Percentiles rank a stretch among this genome's conserved stretches.
These are phyloP conservation scores for Acropora yongei DNA, from an alignment of 64 coral and sea anemone genomes.

Conservation along the genomic window DNA sequence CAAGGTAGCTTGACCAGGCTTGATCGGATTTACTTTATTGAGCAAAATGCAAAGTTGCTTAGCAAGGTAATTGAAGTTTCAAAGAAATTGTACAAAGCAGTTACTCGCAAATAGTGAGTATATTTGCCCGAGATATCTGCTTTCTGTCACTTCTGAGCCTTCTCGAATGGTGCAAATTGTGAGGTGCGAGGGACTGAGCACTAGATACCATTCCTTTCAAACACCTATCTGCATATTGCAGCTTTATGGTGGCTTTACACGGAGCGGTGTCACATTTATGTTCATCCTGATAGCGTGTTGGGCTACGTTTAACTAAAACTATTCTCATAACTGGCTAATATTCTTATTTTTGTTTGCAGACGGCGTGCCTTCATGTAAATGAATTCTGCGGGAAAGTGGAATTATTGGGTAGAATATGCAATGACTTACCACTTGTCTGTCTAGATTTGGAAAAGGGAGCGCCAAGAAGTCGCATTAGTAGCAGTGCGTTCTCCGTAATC, in stretches of 20 bases:
- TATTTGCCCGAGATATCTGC: too few relatives aligned
- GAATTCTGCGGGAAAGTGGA: slow-evolving; percentile 7
- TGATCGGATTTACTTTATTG: not conserved
- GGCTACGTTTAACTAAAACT: too few relatives aligned
- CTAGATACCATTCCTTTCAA: too few relatives aligned
- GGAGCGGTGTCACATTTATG: too few relatives aligned
- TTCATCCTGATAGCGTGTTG: too few relatives aligned
- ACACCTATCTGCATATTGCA: too few relatives aligned
- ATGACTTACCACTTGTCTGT: not conserved
- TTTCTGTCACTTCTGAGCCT: too few relatives aligned
- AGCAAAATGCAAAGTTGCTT: not conserved
- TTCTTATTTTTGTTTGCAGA: not conserved
- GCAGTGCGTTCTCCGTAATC: too few relatives aligned
- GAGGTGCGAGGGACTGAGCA: too few relatives aligned
- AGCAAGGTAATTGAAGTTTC: not conserved
- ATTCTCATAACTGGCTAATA: not conserved
- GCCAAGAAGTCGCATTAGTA: not conserved
- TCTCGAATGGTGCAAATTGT: too few relatives aligned
- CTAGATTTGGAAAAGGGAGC: not conserved
- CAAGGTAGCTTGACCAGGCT: not conserved
- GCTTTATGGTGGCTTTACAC: too few relatives aligned
- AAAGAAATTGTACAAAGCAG: not conserved
- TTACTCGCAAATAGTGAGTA: too few relatives aligned
- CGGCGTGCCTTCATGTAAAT: slow-evolving; percentile 10
- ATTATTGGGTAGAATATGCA: slow-evolving; percentile 26